phyloP scores from a whole-genome alignment of 2,797 vertebrate species.

The Danio albolineatus region DNA sequence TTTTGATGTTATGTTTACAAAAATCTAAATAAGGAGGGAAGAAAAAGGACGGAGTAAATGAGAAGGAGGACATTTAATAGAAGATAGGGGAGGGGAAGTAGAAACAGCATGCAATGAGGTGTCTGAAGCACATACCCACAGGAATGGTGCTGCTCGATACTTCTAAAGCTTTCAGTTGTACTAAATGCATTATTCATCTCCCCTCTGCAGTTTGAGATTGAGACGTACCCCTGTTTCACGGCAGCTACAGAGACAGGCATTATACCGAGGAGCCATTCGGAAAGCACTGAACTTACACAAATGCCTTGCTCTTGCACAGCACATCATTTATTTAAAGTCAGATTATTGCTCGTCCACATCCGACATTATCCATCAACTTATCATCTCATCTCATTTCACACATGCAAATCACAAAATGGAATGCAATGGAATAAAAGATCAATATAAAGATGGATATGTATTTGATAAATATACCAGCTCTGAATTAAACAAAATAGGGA shows the following conservation, averaged over 20 bases:
- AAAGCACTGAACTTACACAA: background rate
- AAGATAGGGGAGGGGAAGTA: background rate
- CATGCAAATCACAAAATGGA: constrained; percentile 22
- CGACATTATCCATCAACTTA: background rate
- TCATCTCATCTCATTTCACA: background rate
- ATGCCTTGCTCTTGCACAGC: background rate
- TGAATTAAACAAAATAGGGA: too few species aligned
- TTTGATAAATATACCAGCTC: background rate
- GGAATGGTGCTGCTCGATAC: constrained; percentile 56
- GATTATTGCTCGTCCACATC: constrained; percentile 18
- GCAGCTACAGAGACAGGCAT: constrained; percentile 25
- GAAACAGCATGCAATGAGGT: constrained; percentile 45
- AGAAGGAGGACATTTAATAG: background rate
- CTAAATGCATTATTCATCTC: constrained; percentile 68
- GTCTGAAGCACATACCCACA: constrained; percentile 53
- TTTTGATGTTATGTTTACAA: background rate
- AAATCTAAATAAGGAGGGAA: constrained; percentile 18
- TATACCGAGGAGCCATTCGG: constrained; percentile 1
- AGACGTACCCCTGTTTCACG: constrained; percentile 43
- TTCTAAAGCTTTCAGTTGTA: constrained; percentile 63
- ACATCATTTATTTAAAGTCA: constrained; percentile 29
- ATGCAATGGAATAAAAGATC: too few species aligned
- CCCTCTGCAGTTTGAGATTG: constrained; percentile 58
- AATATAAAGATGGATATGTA: background rate
- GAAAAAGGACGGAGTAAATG: background rate